Evolutionary conservation across 2,797 vertebrate genomes (phyloP).

Genomic region (Lophius americanus): DNA sequence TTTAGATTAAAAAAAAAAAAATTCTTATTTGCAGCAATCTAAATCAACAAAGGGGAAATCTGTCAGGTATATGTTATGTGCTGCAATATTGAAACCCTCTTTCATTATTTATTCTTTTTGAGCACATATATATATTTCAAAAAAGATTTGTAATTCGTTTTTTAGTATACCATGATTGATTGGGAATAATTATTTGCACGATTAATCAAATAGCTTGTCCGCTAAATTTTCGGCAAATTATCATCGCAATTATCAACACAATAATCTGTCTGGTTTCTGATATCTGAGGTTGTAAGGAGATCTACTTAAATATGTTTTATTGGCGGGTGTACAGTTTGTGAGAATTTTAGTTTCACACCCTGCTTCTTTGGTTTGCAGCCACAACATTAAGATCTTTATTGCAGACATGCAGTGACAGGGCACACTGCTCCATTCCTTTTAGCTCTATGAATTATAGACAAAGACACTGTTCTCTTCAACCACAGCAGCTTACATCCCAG

Average conservation of each 20-base stretch:
- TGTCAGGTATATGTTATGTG: not conserved
- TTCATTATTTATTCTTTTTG: not conserved
- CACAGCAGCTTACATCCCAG: conserved; percentile 46
- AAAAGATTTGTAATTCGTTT: not conserved
- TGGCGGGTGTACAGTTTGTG: conserved; percentile 42
- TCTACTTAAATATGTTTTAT: conserved; percentile 57
- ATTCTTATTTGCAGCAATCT: not conserved
- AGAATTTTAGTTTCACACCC: conserved; percentile 63
- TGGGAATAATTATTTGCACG: not conserved
- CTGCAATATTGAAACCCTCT: not conserved
- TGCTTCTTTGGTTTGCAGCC: conserved; percentile 34
- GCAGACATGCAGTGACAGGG: conserved; percentile 65
- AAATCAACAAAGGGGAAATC: not conserved
- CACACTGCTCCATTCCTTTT: conserved; percentile 72
- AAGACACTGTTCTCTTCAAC: conserved; percentile 69
- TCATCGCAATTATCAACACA: conserved; percentile 13
- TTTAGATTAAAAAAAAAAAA: not conserved
- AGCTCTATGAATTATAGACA: conserved; percentile 83
- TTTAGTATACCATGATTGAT: not conserved
- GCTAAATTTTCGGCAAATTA: conserved; percentile 14
- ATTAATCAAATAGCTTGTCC: not conserved
- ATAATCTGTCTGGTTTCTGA: conserved; percentile 31
- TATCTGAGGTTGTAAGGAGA: conserved; percentile 31
- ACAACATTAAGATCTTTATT: conserved; percentile 47
- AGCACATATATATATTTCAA: not conserved